Conservation (phyloP, 2,888 invertebrate species). For the Tetrapedia diversipes region DNA sequence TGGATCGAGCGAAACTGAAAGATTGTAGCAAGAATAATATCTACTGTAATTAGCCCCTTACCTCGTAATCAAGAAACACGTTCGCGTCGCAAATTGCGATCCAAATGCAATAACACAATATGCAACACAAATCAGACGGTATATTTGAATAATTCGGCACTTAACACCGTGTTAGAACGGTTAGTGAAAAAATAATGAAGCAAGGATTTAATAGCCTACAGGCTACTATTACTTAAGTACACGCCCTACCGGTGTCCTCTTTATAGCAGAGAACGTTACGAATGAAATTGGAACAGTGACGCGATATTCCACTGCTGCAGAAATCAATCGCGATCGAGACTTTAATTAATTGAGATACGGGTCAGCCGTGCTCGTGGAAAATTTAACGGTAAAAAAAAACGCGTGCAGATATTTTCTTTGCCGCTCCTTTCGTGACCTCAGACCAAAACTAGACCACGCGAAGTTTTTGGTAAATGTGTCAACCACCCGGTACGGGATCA, state of each 20-base stretch:
- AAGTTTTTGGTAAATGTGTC: slow-evolving; percentile 80
- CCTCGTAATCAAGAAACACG: too few relatives aligned
- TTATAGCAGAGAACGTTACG: not conserved
- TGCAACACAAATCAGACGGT: too few relatives aligned
- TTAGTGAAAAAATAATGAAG: too few relatives aligned
- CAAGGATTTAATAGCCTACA: too few relatives aligned
- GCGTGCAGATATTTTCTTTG: slow-evolving; percentile 38
- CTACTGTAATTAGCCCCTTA: too few relatives aligned
- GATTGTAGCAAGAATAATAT: too few relatives aligned
- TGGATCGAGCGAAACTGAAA: too few relatives aligned
- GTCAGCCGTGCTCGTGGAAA: not conserved
- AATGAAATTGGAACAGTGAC: slow-evolving; percentile 9
- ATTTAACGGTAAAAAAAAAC: not conserved
- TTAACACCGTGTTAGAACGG: too few relatives aligned
- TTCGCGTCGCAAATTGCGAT: too few relatives aligned
- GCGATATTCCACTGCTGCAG: not conserved
- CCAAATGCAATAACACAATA: too few relatives aligned
- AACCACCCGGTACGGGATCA: slow-evolving; percentile 77
- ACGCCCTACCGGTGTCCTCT: not conserved
- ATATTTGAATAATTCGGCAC: too few relatives aligned
- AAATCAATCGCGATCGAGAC: slow-evolving; percentile 19
- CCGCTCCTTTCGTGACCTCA: slow-evolving; percentile 53
- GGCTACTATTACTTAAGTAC: too few relatives aligned
- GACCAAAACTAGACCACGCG: slow-evolving; percentile 75
- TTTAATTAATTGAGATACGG: slow-evolving; percentile 29